These are phyloP conservation scores for Leuctra nigra DNA, from an alignment of 2,888 invertebrate species.

Conservation along the genomic window DNA sequence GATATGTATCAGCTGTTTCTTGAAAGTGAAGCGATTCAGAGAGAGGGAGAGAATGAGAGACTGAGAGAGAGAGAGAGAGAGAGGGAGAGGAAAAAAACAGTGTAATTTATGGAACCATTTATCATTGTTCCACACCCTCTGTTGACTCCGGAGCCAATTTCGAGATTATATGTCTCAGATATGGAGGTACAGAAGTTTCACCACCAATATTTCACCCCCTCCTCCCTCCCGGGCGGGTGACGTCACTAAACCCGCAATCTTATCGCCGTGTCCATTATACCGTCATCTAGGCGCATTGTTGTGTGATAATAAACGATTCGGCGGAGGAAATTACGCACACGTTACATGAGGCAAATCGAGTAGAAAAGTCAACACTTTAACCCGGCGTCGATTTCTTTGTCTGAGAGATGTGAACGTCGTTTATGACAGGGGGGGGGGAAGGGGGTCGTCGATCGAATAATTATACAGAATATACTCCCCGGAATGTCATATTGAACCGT, in stretches of 20 bases:
- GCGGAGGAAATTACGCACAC: slow-evolving; percentile 11
- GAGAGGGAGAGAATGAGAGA: slow-evolving; percentile 10
- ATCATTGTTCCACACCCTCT: slow-evolving; percentile 45
- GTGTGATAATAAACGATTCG: slow-evolving; percentile 13
- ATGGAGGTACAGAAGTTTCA: slow-evolving; percentile 27
- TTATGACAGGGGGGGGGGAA: too few species aligned
- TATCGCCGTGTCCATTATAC: slow-evolving; percentile 10
- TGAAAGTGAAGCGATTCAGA: slow-evolving; percentile 7
- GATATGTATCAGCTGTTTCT: slow-evolving; percentile 25
- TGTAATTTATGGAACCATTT: slow-evolving; percentile 45
- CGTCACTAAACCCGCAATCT: neutral
- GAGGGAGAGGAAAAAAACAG: slow-evolving; percentile 33
- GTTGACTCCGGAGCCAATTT: slow-evolving; percentile 44
- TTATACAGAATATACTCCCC: too few species aligned
- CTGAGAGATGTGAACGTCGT: too few species aligned
- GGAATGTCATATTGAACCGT: too few species aligned
- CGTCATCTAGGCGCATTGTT: slow-evolving; percentile 2
- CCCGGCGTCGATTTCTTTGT: neutral
- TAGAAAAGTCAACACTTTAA: slow-evolving; percentile 15
- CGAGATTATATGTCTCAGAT: slow-evolving; percentile 49
- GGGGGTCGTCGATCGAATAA: too few species aligned
- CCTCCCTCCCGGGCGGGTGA: neutral
- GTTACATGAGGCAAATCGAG: neutral
- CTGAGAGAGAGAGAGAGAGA: slow-evolving; percentile 22
- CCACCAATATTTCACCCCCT: slow-evolving; percentile 14